Percentiles rank a stretch among this genome's conserved stretches.
Conservation (phyloP, 2,888 invertebrate species). For the Oxytorus armatus region DNA sequence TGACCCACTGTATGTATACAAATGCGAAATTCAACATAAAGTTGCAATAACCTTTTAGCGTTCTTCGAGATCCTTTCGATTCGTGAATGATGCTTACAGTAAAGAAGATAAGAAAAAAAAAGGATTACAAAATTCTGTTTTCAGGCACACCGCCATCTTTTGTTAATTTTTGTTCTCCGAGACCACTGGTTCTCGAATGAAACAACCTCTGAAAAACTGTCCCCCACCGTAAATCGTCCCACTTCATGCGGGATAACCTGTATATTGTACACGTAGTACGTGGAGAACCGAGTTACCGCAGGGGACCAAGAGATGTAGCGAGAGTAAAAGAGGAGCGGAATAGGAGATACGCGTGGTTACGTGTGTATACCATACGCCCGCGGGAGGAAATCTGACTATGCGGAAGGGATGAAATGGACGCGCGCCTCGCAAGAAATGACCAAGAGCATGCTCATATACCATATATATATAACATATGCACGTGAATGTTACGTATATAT, state of each 20-base stretch:
- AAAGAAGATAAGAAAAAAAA: background rate
- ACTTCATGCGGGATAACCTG: conserved; percentile 53
- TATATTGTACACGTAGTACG: conserved; percentile 57
- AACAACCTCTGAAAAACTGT: background rate
- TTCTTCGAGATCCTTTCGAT: too few relatives aligned
- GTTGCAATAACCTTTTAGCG: too few relatives aligned
- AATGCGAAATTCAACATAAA: too few relatives aligned
- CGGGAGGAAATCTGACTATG: conserved; percentile 26
- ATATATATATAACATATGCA: conserved; percentile 64
- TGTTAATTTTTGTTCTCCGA: background rate
- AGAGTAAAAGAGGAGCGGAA: conserved; percentile 33
- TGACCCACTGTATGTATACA: too few relatives aligned
- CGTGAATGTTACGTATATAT: background rate
- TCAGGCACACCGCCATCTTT: background rate
- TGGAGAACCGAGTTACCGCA: conserved; percentile 66
- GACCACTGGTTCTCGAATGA: too few relatives aligned
- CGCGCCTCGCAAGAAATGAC: conserved; percentile 79
- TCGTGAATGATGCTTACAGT: background rate
- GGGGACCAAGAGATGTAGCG: conserved; percentile 22
- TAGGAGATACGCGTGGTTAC: conserved; percentile 21
- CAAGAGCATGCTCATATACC: conserved; percentile 72
- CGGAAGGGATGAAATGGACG: conserved; percentile 59
- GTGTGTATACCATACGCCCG: conserved; percentile 4
- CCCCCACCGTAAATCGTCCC: background rate
- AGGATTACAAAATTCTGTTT: background rate